Conservation (phyloP, 2,113 vertebrate genomes). For the Engraulis encrasicolus region DNA sequence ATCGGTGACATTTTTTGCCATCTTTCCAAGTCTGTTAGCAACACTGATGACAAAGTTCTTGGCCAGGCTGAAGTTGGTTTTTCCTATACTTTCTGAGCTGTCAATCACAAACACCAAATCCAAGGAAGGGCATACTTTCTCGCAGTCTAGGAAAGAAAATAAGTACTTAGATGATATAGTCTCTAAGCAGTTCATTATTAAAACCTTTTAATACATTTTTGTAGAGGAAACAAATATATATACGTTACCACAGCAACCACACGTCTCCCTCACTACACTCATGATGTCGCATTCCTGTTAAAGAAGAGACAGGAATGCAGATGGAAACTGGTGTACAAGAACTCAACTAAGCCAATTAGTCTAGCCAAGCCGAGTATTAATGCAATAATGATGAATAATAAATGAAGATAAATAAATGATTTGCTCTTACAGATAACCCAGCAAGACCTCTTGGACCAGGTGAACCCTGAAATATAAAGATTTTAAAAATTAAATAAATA, state of each 20-base stretch:
- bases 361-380: neutral
- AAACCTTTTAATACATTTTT: neutral
- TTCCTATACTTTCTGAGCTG: slow-evolving; percentile 57
- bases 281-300: slow-evolving; percentile 54
- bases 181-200: neutral
- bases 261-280: slow-evolving; percentile 49
- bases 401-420: neutral
- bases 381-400: too few relatives aligned
- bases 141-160: slow-evolving; percentile 42
- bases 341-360: too few relatives aligned
- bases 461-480: slow-evolving; percentile 33
- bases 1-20: slow-evolving; percentile 50
- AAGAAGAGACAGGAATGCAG: neutral
- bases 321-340: neutral
- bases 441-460: slow-evolving; percentile 45
- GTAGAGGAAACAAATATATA: neutral
- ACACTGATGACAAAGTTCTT: slow-evolving; percentile 56
- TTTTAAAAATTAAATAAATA: neutral
- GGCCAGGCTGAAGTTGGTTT: slow-evolving; percentile 54
- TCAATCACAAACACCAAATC: slow-evolving; percentile 59
- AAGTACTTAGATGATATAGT: neutral
- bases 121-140: slow-evolving; percentile 43
- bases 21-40: slow-evolving; percentile 52
- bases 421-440: slow-evolving; percentile 43
- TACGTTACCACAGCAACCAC: slow-evolving; percentile 53